Percentiles rank a stretch among this genome's conserved stretches.
Evolutionary conservation across 2,113 vertebrate genomes (phyloP).

Genomic region (Neogale vison): DNA sequence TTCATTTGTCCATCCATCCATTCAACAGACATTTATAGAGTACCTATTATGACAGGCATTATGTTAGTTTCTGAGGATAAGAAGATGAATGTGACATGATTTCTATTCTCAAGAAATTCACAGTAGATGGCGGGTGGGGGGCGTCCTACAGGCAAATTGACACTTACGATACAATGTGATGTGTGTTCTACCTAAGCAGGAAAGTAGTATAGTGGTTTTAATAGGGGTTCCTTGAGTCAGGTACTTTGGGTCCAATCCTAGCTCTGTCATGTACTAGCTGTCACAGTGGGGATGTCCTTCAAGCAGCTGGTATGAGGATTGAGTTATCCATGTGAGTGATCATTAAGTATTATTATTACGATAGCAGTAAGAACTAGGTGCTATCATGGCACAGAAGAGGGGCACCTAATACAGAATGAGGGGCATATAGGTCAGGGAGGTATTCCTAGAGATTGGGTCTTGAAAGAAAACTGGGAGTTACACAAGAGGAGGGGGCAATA

Average conservation of each 20-base stretch:
- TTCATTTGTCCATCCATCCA: neutral
- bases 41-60: neutral
- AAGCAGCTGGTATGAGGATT: neutral
- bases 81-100: neutral
- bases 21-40: neutral
- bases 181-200: neutral
- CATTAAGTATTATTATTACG: neutral
- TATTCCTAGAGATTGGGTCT: neutral
- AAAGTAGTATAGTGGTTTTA: neutral
- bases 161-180: neutral
- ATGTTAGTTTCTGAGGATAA: neutral
- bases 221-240: neutral
- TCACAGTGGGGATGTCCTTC: neutral
- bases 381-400: neutral
- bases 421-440: neutral
- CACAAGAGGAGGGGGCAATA: neutral
- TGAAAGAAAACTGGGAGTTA: slow-evolving; percentile 8
- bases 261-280: neutral
- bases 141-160: neutral
- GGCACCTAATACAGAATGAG: neutral
- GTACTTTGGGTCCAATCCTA: neutral
- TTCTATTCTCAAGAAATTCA: neutral
- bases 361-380: neutral
- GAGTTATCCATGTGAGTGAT: neutral
- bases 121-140: neutral